Base-by-base conservation (phyloP, 2,113 vertebrate genomes). In the Aptenodytes forsteri region DNA sequence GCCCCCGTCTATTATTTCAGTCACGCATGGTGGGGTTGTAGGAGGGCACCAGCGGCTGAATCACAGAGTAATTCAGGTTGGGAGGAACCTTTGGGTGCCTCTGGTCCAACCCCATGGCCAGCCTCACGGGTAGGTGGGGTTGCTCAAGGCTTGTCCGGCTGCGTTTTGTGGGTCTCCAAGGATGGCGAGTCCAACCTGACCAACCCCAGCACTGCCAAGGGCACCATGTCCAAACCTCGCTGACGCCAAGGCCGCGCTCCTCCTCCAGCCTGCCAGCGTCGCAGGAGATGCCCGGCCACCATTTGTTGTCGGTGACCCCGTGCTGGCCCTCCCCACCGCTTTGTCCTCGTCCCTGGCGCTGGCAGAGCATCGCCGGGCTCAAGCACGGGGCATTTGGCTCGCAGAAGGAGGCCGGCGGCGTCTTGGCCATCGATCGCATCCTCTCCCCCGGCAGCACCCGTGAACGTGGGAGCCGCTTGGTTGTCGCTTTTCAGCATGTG, bases 381-480 rank as follows among this genome's bases (percentile, higher is more conserved):
- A 0, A 47, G 54, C 42, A 3, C 0, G 0, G 23, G 54, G 11
- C 4, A 1, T 64, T 54, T 42, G 66, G 21, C 71, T 75, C 1
- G 0, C 42, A 23, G 38, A 22, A 38, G 11, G 26, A 22, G 20
- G 40, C 58, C 40, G 18, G 70, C 0, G 0, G 32, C 38, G 3
- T 27, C 47, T 72, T 2, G 0, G 40, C 42, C 13, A 1, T 6
- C 1, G 14, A n/a, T 49, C 17, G 13, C 50, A 2, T 54, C 67
- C 21, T 62, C 27, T 71, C 14, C 65, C 34, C 38, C 4, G 10
- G 65, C 61, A n/a, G 55, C 26, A 11, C 30, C 49, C 11, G 2
- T 2, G 8, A 34, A 80, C 30, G 4, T 6, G 38, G 59, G 32
- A 49, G 6, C 65, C 5, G 15, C 13, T 11, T 9, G 25, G 50